These are phyloP conservation scores for Paralichthys olivaceus DNA, from an alignment of 2,113 vertebrate genomes.

Conservation along the genomic window DNA sequence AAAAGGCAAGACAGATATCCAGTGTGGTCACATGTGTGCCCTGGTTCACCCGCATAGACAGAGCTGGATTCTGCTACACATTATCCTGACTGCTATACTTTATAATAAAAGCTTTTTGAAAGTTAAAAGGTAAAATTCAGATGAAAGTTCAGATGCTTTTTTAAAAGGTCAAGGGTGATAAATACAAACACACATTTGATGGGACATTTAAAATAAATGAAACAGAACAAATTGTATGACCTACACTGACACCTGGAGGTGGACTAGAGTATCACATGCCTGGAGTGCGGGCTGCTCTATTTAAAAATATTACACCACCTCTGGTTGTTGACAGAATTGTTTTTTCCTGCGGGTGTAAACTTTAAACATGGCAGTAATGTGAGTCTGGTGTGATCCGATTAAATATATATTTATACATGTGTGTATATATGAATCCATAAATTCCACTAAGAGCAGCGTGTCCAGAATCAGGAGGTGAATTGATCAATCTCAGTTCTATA, in stretches of 20 bases:
- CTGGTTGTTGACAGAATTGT: no score
- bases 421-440: not conserved
- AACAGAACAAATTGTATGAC: not conserved
- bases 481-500: not conserved
- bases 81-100: not conserved
- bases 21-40: not conserved
- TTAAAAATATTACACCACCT: not conserved
- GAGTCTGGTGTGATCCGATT: not conserved
- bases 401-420: not conserved
- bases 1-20: constrained; percentile 26
- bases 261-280: not conserved
- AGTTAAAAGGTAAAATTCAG: not conserved
- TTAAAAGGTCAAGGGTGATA: not conserved
- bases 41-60: not conserved
- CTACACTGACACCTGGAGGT: constrained; percentile 75
- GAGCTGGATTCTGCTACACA: not conserved
- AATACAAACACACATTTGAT: not conserved
- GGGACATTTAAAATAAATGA: not conserved
- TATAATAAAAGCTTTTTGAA: not conserved
- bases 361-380: not conserved
- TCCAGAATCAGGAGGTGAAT: not conserved
- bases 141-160: not conserved
- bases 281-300: not conserved
- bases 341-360: not conserved
- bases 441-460: not conserved